Percentiles rank a stretch among this genome's conserved stretches.
These are phyloP conservation scores for Pemphredon lugubris DNA, from an alignment of 2,888 invertebrate genomes.

Conservation along the genomic window DNA sequence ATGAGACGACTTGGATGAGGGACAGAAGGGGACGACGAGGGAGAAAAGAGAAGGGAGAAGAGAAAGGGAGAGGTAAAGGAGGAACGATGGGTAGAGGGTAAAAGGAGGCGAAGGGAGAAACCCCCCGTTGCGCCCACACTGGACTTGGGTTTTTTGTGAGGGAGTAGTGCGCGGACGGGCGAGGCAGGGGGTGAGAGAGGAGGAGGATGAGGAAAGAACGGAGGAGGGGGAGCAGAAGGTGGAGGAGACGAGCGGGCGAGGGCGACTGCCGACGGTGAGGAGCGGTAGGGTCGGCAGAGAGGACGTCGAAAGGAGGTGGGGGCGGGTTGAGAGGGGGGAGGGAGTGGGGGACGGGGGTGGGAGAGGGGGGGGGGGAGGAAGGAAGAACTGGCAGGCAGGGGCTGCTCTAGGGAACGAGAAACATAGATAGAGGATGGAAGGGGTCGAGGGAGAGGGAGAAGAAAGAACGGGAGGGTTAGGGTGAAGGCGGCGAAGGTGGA, in stretches of 20 bases:
- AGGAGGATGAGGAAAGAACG: conserved; percentile 11
- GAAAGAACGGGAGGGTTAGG: conserved; percentile 52
- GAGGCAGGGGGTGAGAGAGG: conserved; percentile 16
- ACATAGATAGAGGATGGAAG: conserved; percentile 60
- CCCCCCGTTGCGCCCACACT: conserved; percentile 78
- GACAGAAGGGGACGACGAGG: conserved; percentile 48
- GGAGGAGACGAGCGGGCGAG: conserved; percentile 27
- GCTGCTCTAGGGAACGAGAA: conserved; percentile 71
- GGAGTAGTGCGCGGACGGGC: conserved; percentile 59
- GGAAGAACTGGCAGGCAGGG: conserved; percentile 62
- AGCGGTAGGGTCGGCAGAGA: conserved; percentile 29
- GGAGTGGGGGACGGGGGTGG: conserved; percentile 11
- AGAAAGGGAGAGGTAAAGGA: conserved; percentile 52
- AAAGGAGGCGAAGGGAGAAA: conserved; percentile 73
- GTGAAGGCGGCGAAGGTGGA: conserved; percentile 59
- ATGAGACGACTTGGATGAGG: conserved; percentile 59
- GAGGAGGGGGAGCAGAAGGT: conserved; percentile 21
- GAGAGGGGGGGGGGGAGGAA: conserved; percentile 30
- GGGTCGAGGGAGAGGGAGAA: conserved; percentile 32
- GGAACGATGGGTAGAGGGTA: conserved; percentile 71
- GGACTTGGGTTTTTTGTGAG: conserved; percentile 77
- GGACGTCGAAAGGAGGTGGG: conserved; percentile 8
- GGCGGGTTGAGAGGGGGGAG: conserved; percentile 23
- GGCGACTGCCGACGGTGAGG: conserved; percentile 50
- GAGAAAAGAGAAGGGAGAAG: conserved; percentile 46